A percentile compares a stretch with the other conserved stretches of the same genome.
phyloP scores from a whole-genome alignment of 2,113 vertebrate genomes.

The Suricata suricatta region DNA sequence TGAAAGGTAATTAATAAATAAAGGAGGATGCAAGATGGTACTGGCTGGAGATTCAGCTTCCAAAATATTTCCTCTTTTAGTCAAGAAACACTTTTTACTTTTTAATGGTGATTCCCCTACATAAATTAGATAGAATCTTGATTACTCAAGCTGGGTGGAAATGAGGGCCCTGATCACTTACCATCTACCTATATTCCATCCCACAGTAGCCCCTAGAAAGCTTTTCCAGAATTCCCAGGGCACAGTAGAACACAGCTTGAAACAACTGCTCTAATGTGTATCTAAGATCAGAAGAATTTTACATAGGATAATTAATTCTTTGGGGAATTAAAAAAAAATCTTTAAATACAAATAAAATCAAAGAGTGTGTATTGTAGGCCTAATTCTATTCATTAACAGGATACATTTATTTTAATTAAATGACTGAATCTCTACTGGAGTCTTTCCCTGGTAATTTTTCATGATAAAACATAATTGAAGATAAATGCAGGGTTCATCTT shows the following conservation, averaged over 20 bases:
- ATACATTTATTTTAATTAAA: constrained; percentile 79
- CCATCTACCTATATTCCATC: background rate
- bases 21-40: constrained; percentile 66
- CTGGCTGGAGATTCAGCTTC: background rate
- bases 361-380: constrained; percentile 75
- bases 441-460: constrained; percentile 53
- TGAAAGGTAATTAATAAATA: constrained; percentile 72
- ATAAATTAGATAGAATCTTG: background rate
- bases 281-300: constrained; percentile 77
- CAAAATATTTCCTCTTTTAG: background rate
- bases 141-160: background rate
- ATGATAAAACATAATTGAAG: constrained; percentile 45
- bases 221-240: background rate
- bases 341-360: constrained; percentile 83
- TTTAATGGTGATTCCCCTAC: background rate
- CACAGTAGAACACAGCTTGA: background rate
- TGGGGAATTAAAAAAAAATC: constrained; percentile 48
- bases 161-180: background rate
- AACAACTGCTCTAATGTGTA: constrained; percentile 57
- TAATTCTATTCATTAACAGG: constrained; percentile 80
- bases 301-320: constrained; percentile 82
- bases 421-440: constrained; percentile 65
- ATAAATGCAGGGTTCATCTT: constrained; percentile 71
- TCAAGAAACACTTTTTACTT: background rate
- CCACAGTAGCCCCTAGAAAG: background rate